Evolutionary conservation across 2,888 invertebrate species (phyloP), one percentile per base, ranked within the genome.

Genomic region (Cremastinae sp.): DNA sequence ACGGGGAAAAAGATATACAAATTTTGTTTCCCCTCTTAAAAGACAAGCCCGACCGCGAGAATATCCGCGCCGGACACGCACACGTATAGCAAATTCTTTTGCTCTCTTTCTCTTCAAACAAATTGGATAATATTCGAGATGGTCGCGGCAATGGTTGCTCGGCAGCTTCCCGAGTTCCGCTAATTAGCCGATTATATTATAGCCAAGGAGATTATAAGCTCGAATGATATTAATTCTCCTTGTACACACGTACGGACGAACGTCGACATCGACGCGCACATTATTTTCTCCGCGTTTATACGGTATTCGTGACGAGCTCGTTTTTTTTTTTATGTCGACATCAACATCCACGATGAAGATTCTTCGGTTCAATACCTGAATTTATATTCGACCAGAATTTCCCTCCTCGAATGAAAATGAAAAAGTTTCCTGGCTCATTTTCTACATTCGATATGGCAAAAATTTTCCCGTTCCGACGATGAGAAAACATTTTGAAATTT

Each of bases 131-230:
- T 68, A 69, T 69, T 58, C 51, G 22, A 14, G 61, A 62, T 68
- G 10, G 10, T 47, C 22, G 9, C 14, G 5, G 37, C 51, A n/a
- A n/a, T n/a, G 53, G 43, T 56, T n/a, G 45, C 62, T 20, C 62
- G 35, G 45, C 56, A 61, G 73, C 73, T 76, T 61, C 73, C 69
- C 59, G 73, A 76, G 72, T 76, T 73, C 69, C 76, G 69, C 73
- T 69, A 76, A 76, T 76, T 73, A 76, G 73, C 64, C 76, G 73
- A 76, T 76, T 73, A 73, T 73, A 59, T 65, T 76, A 49, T 65
- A 64, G 22, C 69, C 14, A 22, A 65, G 73, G 53, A 71, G 43
- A 43, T 39, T 76, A 28, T 64, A 64, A 69, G 41, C 58, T 62
- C 62, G 69, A 65, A 59, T 49, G n/a, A 64, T 68, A 68, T 75